Evolutionary conservation across 1,140 invertebrate species (phyloP), one percentile per base, ranked within the genome.

Genomic region (Chrysopa pallens): DNA sequence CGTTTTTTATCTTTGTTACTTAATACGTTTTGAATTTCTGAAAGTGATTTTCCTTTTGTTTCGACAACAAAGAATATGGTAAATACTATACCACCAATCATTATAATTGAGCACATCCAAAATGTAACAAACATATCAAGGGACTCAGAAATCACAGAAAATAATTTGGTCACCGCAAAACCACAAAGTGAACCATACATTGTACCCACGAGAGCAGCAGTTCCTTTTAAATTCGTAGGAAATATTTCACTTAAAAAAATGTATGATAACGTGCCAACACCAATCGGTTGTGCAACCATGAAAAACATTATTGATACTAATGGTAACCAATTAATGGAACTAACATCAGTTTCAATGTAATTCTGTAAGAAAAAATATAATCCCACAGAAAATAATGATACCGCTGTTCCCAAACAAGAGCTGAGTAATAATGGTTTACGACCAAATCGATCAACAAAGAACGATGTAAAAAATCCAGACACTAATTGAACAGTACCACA

Each of bases 21-120:
- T n/a, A n/a, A n/a, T n/a, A n/a, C n/a, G 46, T 52, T 45, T 46
- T 59, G 57, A 28, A 76, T 70, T 50, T 75, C 70, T 42, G 73
- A 23, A 23, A 23, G 17, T 23, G n/a, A n/a, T 5, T 23, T 23
- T 2, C 17, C 17, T 23, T 23, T 23, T 23, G 17, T 23, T 23
- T 23, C 17, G 2, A 5, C 2, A 23, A 23, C 5, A 23, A 2
- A 23, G 5, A 23, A 23, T 23, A 23, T 23, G 17, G 17, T 23
- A 5, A 23, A 23, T 3, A 23, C 2, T 23, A 23, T 23, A 23
- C 17, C 17, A 23, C 17, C 17, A 23, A 23, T 23, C 17, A 23
- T 23, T 23, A 23, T 23, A 3, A 23, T 23, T 3, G 2, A 23
- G 5, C 17, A 53, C n/a, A 38, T 35, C 12, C 43, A 44, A 31